phyloP scores from a whole-genome alignment of 2,888 invertebrate genomes.

The Drosophila setosimentum region DNA sequence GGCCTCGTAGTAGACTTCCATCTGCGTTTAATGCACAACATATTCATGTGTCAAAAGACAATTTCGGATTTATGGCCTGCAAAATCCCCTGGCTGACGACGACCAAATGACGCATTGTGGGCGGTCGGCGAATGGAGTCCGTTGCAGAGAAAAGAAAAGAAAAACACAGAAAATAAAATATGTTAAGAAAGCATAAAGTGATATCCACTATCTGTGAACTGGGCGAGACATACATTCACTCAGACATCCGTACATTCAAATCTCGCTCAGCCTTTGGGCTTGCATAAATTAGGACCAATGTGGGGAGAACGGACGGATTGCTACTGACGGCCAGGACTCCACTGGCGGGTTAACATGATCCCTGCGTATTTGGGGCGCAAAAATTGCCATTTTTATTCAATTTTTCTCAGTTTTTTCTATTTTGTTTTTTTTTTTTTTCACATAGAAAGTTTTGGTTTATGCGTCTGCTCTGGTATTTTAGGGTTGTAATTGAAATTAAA shows the following conservation, averaged over 20 bases:
- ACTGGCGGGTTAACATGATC: constrained; percentile 24
- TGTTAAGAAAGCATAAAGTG: constrained; percentile 81
- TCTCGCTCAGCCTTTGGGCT: constrained; percentile 70
- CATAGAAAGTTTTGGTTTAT: constrained; percentile 72
- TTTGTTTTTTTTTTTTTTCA: constrained; percentile 20
- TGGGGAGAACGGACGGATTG: constrained; percentile 11
- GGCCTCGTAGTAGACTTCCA: constrained; percentile 47
- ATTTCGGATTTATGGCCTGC: constrained; percentile 82
- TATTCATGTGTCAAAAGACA: constrained; percentile 83
- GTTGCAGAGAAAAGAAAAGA: constrained; percentile 47
- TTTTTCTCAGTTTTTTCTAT: constrained; percentile 16
- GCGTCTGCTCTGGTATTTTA: constrained; percentile 78
- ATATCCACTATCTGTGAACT: constrained; percentile 60
- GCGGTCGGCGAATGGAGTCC: constrained; percentile 27
- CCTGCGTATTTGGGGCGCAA: constrained; percentile 64
- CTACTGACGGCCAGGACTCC: not conserved
- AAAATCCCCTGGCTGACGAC: constrained; percentile 59
- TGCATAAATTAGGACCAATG: constrained; percentile 73
- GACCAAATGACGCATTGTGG: constrained; percentile 66
- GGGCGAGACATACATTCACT: constrained; percentile 25
- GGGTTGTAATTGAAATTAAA: constrained; percentile 79
- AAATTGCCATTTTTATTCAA: constrained; percentile 57
- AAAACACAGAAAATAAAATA: constrained; percentile 60
- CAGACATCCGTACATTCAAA: constrained; percentile 47
- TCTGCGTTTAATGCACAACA: constrained; percentile 80